These are phyloP conservation scores for Gallinago stenura DNA, from an alignment of 2,797 vertebrate species.

Conservation along the genomic window DNA sequence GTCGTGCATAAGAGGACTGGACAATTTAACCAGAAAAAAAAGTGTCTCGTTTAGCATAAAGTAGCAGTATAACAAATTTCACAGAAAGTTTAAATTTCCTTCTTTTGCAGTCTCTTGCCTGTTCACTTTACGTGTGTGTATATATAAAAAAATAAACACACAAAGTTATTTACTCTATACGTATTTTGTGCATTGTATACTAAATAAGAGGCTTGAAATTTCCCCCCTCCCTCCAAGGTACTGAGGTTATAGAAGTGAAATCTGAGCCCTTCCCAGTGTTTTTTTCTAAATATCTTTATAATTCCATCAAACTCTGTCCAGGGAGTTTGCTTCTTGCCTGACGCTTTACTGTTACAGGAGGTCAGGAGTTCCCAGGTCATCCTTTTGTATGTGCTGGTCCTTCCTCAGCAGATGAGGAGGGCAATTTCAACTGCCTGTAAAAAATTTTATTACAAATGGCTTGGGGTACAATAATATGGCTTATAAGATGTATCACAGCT, in stretches of 20 bases:
- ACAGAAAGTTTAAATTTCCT: neutral
- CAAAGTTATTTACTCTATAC: neutral
- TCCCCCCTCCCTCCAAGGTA: fast-evolving
- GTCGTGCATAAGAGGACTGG: neutral
- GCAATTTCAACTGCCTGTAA: neutral
- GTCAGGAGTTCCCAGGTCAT: neutral
- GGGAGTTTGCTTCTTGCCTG: fast-evolving
- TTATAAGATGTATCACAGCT: neutral
- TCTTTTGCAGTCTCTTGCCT: neutral
- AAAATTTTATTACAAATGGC: neutral
- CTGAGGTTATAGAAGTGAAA: neutral
- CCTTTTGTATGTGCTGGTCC: fast-evolving
- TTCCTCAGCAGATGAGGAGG: neutral
- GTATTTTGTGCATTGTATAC: neutral
- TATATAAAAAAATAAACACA: neutral
- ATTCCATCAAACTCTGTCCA: neutral
- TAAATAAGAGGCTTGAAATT: neutral
- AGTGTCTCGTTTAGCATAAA: neutral
- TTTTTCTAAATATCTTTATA: neutral
- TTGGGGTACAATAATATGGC: fast-evolving
- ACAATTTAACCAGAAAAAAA: neutral
- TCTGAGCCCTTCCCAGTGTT: neutral
- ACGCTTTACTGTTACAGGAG: neutral
- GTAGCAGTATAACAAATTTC: neutral
- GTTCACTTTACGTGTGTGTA: neutral